Evolutionary conservation across 64 coral and sea anemone species (phyloP).

Genomic region (Actinia equina): DNA sequence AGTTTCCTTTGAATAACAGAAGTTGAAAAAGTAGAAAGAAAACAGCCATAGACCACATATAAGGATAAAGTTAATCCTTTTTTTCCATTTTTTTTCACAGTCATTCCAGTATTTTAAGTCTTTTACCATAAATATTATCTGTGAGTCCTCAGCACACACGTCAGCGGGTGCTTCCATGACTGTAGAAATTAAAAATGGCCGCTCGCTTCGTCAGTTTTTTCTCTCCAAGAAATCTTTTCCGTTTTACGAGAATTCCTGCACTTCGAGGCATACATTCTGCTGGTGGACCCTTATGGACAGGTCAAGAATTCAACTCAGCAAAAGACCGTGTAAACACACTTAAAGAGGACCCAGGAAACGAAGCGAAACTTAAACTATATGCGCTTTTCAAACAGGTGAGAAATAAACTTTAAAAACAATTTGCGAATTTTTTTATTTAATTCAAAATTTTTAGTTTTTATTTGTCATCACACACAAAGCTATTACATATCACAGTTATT

Average conservation of each 20-base stretch:
- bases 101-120: too few relatives aligned
- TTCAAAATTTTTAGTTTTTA: too few relatives aligned
- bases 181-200: not conserved
- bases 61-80: too few relatives aligned
- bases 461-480: too few relatives aligned
- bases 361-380: constrained; percentile 91
- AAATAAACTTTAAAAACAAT: not conserved
- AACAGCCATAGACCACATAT: too few relatives aligned
- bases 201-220: constrained; percentile 10
- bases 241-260: not conserved
- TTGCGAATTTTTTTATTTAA: not conserved
- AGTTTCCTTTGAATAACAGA: too few relatives aligned
- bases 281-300: constrained; percentile 9
- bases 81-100: too few relatives aligned
- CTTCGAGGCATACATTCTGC: constrained; percentile 36
- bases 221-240: not conserved
- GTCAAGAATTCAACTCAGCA: constrained; percentile 67
- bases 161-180: not conserved
- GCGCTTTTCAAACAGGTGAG: constrained; percentile 96
- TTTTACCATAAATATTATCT: not conserved
- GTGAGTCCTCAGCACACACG: not conserved
- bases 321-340: constrained; percentile 68
- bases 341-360: constrained; percentile 95
- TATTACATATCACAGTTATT: too few relatives aligned
- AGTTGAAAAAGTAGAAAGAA: not conserved